Evolutionary conservation across 2,888 invertebrate species (phyloP).

Genomic region (Chalcosyrphus nemorum): DNA sequence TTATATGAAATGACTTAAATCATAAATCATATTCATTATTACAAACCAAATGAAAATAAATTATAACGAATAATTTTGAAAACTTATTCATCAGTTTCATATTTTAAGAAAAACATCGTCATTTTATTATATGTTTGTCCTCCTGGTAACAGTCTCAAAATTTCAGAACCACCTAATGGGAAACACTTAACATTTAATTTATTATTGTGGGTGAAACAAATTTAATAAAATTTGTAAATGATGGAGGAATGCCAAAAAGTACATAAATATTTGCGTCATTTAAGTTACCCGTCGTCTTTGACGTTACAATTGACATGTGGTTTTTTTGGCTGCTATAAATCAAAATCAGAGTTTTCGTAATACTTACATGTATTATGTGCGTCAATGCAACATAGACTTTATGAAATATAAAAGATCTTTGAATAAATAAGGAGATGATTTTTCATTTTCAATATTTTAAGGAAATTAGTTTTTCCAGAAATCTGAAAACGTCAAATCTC

Average conservation of each 20-base stretch:
- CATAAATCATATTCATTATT: no score
- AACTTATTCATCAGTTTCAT: neutral
- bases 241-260: slow-evolving; percentile 7
- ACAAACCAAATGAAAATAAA: neutral
- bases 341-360: neutral
- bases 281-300: neutral
- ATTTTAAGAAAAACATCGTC: neutral
- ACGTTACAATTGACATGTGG: neutral
- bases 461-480: no score
- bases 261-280: neutral
- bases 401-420: no score
- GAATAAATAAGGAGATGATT: no score
- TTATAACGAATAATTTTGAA: neutral
- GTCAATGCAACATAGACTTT: neutral
- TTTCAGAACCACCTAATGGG: neutral
- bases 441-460: no score
- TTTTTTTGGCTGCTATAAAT: neutral
- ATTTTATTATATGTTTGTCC: neutral
- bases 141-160: neutral
- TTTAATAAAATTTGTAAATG: neutral
- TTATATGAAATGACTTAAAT: neutral
- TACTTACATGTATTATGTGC: neutral
- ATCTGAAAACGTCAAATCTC: no score
- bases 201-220: neutral
- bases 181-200: neutral